Evolutionary conservation across 2,888 invertebrate species (phyloP).

Genomic region (Caenorhabditis japonica): DNA sequence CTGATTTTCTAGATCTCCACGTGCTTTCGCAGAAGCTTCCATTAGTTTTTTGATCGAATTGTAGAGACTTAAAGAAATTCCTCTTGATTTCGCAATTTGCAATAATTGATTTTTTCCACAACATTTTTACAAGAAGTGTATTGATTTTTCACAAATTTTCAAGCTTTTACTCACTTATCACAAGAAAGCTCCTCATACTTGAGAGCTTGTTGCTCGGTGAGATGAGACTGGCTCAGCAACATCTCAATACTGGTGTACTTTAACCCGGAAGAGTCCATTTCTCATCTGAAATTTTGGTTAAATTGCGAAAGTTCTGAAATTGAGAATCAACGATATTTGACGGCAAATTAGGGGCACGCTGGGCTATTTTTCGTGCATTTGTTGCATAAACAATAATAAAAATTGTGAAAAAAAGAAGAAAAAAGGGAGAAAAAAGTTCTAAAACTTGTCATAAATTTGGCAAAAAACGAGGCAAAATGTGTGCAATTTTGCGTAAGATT

Average conservation of each 20-base stretch:
- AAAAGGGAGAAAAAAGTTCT: constrained; percentile 1
- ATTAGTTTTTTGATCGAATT: constrained; percentile 27
- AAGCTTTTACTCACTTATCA: constrained; percentile 27
- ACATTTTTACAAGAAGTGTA: neutral
- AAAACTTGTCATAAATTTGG: neutral
- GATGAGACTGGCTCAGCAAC: constrained; percentile 1
- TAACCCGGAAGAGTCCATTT: constrained; percentile 44
- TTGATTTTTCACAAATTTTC: neutral
- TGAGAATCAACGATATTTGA: neutral
- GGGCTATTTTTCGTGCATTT: too few relatives aligned
- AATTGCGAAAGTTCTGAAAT: neutral
- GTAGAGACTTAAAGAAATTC: constrained; percentile 28
- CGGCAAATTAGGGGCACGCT: too few relatives aligned
- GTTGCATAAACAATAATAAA: too few relatives aligned
- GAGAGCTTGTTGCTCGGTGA: constrained; percentile 19
- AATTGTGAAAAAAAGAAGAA: neutral
- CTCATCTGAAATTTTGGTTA: constrained; percentile 2
- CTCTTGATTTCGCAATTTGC: neutral
- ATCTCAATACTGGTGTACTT: constrained; percentile 24
- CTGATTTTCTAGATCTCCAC: constrained; percentile 49
- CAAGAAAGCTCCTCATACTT: constrained; percentile 8
- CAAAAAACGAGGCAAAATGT: neutral
- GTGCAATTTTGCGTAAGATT: constrained; percentile 19
- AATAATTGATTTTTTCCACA: neutral
- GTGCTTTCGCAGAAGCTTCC: constrained; percentile 7